A percentile compares a stretch with the other conserved stretches of the same genome.
Conservation (phyloP, 2,113 vertebrate genomes). For the Ceyx melanurus region DNA sequence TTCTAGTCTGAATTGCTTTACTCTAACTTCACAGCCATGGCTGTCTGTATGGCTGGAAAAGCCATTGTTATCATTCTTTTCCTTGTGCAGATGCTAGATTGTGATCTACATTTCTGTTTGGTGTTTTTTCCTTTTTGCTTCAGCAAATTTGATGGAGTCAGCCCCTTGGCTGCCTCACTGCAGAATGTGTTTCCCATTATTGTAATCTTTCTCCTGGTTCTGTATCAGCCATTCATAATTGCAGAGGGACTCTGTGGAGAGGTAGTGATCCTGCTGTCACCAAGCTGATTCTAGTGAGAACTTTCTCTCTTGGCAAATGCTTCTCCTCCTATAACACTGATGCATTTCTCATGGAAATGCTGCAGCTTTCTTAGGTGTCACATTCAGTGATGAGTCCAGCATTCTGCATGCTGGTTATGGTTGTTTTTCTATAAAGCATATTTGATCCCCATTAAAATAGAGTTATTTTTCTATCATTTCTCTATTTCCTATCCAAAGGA, state of each 20-base stretch:
- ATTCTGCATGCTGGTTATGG: not conserved
- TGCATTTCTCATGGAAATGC: not conserved
- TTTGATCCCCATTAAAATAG: not conserved
- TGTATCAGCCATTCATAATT: not conserved
- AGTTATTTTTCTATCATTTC: not conserved
- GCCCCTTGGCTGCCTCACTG: not conserved
- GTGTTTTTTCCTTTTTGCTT: not conserved
- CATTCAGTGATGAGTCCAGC: not conserved
- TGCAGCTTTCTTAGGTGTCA: not conserved
- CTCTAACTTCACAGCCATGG: not conserved
- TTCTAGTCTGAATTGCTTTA: not conserved
- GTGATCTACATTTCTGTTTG: not conserved
- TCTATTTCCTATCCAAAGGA: not conserved
- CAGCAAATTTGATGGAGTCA: not conserved
- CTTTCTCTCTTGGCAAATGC: not conserved
- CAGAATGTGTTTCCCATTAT: conserved; percentile 25
- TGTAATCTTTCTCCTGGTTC: conserved; percentile 16
- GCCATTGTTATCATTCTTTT: not conserved
- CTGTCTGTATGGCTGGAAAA: not conserved
- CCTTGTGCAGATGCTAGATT: not conserved
- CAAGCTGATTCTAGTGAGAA: not conserved
- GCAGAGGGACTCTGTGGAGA: not conserved
- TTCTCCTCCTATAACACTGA: not conserved
- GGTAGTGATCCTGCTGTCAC: not conserved
- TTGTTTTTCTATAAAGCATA: not conserved